Evolutionary conservation across 2,797 vertebrate genomes (phyloP), one percentile per base, ranked within the genome.

Genomic region (Caiman crocodilus): DNA sequence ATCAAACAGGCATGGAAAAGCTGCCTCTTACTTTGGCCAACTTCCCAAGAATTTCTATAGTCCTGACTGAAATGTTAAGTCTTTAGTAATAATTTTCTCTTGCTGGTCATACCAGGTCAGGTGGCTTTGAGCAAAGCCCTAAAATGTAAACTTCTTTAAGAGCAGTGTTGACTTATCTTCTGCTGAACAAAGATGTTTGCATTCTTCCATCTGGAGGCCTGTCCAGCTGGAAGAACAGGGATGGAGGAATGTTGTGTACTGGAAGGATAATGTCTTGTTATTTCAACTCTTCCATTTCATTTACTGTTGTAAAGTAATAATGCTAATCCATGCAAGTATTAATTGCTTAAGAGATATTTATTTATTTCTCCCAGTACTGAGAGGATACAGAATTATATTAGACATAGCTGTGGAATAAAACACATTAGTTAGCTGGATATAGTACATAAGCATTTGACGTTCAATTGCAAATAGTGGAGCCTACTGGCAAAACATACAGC

Each of bases 401-500:
- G 61, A 83, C 90, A 55, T 6, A 18, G 78, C 6, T 77, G 67
- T 35, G 92, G 75, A 91, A 84, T 20, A 93, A 90, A 96, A 82
- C 23, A 85, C 87, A 82, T 90, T 42, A 7, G 32, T 85, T 73
- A 82, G 78, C 76, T 94, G 89, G 69, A 76, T 73, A 42, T 16
- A 69, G 90, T 67, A 65, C 90, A 60, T 92, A 11, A 60, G 3
- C 65, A 21, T 71, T 42, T 85, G 87, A 95, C 90, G 89, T 84
- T 92, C 71, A 95, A 5, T 57, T 90, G 82, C 75, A 85, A 15
- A 35, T 57, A 55, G 57, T 3, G 35, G 79, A 82, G 87, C 87
- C n/a, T 71, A 55, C 76, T 85, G 65, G 88, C 69, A 87, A 81
- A 90, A 3, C 55, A 78, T 16, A 7, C 3, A 82, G 71, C 17